Percentiles rank a stretch among this genome's conserved stretches.
These are phyloP conservation scores for Chironex yamaguchii DNA, from an alignment of 30 jellyfish, hydroid and myxozoan genomes.

Conservation along the genomic window DNA sequence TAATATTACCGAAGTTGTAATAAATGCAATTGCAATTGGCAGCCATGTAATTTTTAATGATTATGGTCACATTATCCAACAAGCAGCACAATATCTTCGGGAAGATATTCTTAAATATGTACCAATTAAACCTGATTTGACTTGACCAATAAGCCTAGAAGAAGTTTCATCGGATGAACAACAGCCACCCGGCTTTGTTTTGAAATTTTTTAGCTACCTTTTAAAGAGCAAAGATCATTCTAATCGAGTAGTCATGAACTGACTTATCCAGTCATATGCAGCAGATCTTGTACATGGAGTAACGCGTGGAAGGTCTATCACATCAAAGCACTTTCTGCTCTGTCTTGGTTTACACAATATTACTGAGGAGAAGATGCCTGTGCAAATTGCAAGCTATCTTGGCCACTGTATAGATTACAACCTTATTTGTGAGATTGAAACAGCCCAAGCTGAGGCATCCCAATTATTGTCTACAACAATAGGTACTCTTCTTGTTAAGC, in stretches of 20 bases:
- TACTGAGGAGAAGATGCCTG: constrained; percentile 6
- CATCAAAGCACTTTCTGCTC: constrained; percentile 40
- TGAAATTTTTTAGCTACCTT: neutral
- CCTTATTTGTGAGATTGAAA: constrained; percentile 31
- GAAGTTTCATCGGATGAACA: constrained; percentile 17
- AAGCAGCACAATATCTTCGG: constrained; percentile 59
- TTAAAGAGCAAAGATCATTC: constrained; percentile 20
- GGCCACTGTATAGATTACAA: constrained; percentile 61
- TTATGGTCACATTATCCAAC: constrained; percentile 30
- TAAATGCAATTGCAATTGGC: constrained; percentile 51
- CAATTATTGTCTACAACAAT: neutral
- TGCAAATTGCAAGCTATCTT: constrained; percentile 21
- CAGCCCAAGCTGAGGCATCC: constrained; percentile 57
- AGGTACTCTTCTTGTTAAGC: constrained; percentile 7
- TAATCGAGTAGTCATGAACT: neutral
- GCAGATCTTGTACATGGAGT: constrained; percentile 14
- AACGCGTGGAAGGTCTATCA: constrained; percentile 36
- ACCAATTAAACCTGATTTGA: neutral
- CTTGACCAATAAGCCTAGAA: constrained; percentile 49
- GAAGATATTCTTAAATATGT: constrained; percentile 34
- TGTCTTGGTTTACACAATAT: constrained; percentile 62
- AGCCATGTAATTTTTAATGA: constrained; percentile 18
- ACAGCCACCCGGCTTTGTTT: constrained; percentile 30
- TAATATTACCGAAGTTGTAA: constrained; percentile 30
- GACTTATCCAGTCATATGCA: neutral